Evolutionary conservation across 2,113 vertebrate genomes (phyloP), one percentile per base, ranked within the genome.

Genomic region (Nipponia nippon): DNA sequence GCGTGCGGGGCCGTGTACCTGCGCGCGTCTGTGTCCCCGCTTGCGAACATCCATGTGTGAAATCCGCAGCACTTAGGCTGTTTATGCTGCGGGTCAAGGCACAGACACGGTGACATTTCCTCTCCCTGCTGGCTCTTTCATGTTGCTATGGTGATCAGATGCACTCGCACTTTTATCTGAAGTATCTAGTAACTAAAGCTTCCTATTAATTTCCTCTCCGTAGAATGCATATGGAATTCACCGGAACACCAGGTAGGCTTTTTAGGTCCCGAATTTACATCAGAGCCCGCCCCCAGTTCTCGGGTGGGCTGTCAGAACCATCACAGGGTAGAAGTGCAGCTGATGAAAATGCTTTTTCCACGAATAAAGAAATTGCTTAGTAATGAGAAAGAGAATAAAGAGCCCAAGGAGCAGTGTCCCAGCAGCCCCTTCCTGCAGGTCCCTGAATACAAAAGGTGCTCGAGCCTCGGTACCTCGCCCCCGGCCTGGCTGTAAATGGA

Each of bases 91-190:
- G n/a, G 95, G 96, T 95, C 94, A 81, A 73, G 92, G 95, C 79
- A 32, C 88, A 86, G 81, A 6, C 80, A 69, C 55, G 15, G 88
- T 82, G 83, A 90, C 88, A 82, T 97, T 88, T 97, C 94, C 92
- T 91, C 93, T 95, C 94, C 80, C 59, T 2, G 71, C 78, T 38
- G 91, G 66, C 76, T 94, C 93, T 55, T 71, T 69, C 47, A 3
- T 40, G 97, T 98, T 97, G 98, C 95, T 90, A 98, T 98, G 97
- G 98, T 90, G 97, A 98, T 95, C 38, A 52, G 96, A 96, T 95
- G 90, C 89, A 87, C 93, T 88, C 15, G 2, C 83, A 56, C 86
- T 97, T 87, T 96, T 72, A 93, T 92, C 83, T 96, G 91, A 93
- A 97, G 97, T 85, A 91, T 94, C 96, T 92, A 96, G 97, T 97